phyloP scores from a whole-genome alignment of 2,113 vertebrate genomes.

The Odocoileus hemionus region DNA sequence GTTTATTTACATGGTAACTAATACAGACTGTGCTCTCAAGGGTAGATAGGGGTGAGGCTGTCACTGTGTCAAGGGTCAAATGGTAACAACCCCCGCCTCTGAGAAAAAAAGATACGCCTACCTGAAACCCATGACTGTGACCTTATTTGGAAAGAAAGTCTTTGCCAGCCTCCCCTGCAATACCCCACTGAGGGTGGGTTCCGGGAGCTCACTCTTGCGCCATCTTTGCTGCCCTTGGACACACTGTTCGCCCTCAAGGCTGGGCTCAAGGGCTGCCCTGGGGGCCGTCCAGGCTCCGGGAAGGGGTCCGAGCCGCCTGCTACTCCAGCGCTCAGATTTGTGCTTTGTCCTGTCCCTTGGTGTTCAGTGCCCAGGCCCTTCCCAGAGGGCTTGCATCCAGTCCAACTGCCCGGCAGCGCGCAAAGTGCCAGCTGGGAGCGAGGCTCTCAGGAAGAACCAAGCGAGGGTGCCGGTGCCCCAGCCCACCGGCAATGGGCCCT shows the following conservation, averaged over 20 bases:
- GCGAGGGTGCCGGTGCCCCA: fast-evolving
- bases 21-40: fast-evolving
- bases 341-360: not conserved
- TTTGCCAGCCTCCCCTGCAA: not conserved
- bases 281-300: not conserved
- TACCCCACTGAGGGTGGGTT: not conserved
- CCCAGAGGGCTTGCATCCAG: not conserved
- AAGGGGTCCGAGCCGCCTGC: not conserved
- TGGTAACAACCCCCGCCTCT: not conserved
- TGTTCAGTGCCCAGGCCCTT: not conserved
- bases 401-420: not conserved
- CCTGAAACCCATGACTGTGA: not conserved
- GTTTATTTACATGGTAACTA: not conserved
- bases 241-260: not conserved
- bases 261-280: not conserved
- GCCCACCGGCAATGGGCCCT: fast-evolving
- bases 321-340: fast-evolving
- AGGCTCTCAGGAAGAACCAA: not conserved
- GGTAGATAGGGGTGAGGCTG: not conserved
- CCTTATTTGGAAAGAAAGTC: not conserved
- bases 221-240: not conserved
- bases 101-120: not conserved
- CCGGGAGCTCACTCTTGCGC: fast-evolving
- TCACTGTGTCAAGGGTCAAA: not conserved
- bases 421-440: fast-evolving